Percentiles rank a stretch among this genome's conserved stretches.
These are phyloP conservation scores for Drosophila mulleri DNA, from an alignment of 2,888 invertebrate species.

Conservation along the genomic window DNA sequence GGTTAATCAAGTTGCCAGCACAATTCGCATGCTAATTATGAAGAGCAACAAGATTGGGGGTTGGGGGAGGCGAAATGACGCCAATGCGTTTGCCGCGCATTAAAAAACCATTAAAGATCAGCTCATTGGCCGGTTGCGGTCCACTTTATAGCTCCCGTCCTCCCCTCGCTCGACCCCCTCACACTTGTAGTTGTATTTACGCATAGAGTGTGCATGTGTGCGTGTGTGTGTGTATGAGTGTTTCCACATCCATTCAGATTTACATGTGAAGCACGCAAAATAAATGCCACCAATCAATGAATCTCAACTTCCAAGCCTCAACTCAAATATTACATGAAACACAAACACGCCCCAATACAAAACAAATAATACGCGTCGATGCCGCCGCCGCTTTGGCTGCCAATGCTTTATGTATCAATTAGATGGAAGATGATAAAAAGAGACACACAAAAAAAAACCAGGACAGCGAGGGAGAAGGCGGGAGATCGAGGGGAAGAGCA, in stretches of 20 bases:
- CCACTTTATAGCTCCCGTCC: background rate
- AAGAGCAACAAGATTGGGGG: background rate
- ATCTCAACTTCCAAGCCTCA: conserved; percentile 20
- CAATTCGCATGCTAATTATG: conserved; percentile 67
- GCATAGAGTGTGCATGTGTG: background rate
- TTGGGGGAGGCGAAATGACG: background rate
- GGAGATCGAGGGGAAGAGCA: background rate
- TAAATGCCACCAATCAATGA: conserved; percentile 66
- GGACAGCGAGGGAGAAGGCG: background rate
- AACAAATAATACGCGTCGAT: too few species aligned
- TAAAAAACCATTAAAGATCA: conserved; percentile 54
- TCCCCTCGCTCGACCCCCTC: background rate
- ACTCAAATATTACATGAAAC: background rate
- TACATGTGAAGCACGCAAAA: conserved; percentile 54
- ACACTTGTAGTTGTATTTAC: background rate
- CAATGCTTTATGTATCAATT: conserved; percentile 71
- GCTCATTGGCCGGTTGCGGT: conserved; percentile 8
- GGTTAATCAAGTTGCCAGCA: conserved; percentile 68
- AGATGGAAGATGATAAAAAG: conserved; percentile 34
- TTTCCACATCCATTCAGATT: conserved; percentile 62
- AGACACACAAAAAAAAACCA: background rate
- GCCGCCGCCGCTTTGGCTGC: conserved; percentile 48
- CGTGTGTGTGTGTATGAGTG: background rate
- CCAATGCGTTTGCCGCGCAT: conserved; percentile 28
- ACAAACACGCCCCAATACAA: conserved; percentile 34